Conservation (phyloP, 2,113 vertebrate genomes). For the Laticauda laticaudata region DNA sequence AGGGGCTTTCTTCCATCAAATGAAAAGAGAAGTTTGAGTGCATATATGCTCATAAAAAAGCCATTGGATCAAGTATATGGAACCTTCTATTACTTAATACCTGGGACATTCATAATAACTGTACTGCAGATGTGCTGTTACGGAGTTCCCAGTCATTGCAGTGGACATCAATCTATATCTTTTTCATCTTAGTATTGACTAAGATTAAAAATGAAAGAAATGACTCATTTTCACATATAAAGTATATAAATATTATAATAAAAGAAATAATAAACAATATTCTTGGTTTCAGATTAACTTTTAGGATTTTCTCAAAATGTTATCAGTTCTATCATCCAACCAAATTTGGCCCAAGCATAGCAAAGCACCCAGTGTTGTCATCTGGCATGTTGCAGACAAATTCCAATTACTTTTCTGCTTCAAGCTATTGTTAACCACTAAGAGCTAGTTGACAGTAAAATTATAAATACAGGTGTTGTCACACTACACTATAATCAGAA, state of each 20-base stretch:
- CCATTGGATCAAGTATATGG: not conserved
- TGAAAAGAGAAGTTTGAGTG: not conserved
- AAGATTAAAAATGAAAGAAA: not conserved
- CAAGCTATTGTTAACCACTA: constrained; percentile 84
- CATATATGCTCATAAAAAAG: not conserved
- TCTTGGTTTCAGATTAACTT: constrained; percentile 9
- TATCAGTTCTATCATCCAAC: constrained; percentile 75
- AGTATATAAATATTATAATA: not conserved
- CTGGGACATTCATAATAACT: not conserved
- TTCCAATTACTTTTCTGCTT: constrained; percentile 85
- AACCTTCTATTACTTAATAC: not conserved
- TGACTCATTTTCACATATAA: constrained; percentile 1
- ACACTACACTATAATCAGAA: constrained; percentile 86
- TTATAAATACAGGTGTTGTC: constrained; percentile 90
- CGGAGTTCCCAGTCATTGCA: not conserved
- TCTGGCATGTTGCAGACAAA: constrained; percentile 84
- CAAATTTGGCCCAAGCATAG: constrained; percentile 71
- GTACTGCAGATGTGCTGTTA: not conserved
- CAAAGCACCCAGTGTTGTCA: constrained; percentile 74
- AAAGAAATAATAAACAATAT: not conserved
- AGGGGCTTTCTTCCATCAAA: not conserved
- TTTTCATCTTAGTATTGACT: not conserved
- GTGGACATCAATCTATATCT: not conserved
- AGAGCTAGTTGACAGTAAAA: constrained; percentile 86
- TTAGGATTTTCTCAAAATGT: constrained; percentile 48